Base-by-base conservation (phyloP, 1,140 invertebrate species). In the Meteorus sp. region DNA sequence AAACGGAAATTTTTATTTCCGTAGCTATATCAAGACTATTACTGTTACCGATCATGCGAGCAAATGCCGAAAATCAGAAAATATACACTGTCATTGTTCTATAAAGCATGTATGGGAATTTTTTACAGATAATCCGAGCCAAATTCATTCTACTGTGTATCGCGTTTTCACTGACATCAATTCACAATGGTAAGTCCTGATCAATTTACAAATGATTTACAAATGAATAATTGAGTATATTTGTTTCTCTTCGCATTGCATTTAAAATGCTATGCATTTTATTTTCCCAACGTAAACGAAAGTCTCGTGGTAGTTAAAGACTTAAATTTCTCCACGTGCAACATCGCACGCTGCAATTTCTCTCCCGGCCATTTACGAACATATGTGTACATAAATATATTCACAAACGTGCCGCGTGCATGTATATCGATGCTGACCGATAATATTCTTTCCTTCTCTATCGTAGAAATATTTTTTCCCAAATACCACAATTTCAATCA, bases 281-380 rank as follows among this genome's bases (percentile, higher is more conserved):
- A 19, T 11, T 23, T 47, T 25, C 20, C 27, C 39, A n/a, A n/a
- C 9, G 11, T 17, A 13, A 56, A 56, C 43, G 54, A 56, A 45
- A 56, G 54, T 56, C 27, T n/a, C 41, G 47, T 17, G 37, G 7
- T 13, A 8, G n/a, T 9, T 7, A 45, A n/a, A 35, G 25, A 15
- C 50, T 22, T 27, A 43, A 48, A 50, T 56, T 56, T 56, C 45
- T 57, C 56, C 39, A 35, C 44, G 19, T 33, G 54, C 22, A 45
- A 45, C 25, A n/a, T n/a, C n/a, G n/a, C n/a, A n/a, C n/a, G 20
- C 45, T 56, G 58, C 57, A 64, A 66, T 75, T 71, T 75, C 73
- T 70, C 71, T 65, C 59, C 35, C 62, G 53, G 20, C 65, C 61
- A 67, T 71, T 72, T 72, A 68, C 62, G 65, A 54, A 41, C 52